phyloP scores from a whole-genome alignment of 2,797 vertebrate species.

The Mus spretus region DNA sequence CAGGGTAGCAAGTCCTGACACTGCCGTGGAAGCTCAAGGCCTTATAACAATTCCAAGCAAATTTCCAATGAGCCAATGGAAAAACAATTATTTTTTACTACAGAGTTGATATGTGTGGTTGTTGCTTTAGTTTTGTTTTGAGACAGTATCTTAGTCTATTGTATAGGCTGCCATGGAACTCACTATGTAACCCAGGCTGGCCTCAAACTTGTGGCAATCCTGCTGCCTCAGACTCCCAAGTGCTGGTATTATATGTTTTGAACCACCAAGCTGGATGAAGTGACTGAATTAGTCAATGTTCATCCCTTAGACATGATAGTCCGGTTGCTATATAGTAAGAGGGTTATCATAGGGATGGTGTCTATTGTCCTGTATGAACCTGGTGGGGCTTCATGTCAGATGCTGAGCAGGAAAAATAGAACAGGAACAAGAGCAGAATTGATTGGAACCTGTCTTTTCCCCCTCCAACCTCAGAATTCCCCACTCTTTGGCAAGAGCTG shows the following conservation, averaged over 20 bases:
- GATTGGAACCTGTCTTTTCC: not conserved
- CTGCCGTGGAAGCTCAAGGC: not conserved
- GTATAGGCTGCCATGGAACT: too few species aligned
- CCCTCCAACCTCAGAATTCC: not conserved
- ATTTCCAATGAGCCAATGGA: conserved; percentile 22
- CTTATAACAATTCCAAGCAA: not conserved
- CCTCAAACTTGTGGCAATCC: not conserved
- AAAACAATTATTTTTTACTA: not conserved
- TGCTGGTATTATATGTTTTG: not conserved
- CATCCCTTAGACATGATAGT: not conserved
- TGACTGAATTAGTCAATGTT: not conserved
- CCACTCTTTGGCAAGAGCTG: not conserved
- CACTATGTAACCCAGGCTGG: too few species aligned
- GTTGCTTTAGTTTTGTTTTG: not conserved
- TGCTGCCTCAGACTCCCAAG: not conserved
- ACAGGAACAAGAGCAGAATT: not conserved
- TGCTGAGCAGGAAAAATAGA: not conserved
- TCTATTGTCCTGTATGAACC: not conserved
- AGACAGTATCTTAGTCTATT: too few species aligned
- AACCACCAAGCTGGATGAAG: not conserved
- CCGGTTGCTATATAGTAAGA: not conserved
- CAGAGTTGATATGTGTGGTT: not conserved
- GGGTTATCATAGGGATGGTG: not conserved
- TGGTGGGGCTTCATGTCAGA: not conserved
- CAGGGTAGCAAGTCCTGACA: not conserved